phyloP scores from a whole-genome alignment of 2,888 invertebrate genomes.

The Agrochola lychnidis region DNA sequence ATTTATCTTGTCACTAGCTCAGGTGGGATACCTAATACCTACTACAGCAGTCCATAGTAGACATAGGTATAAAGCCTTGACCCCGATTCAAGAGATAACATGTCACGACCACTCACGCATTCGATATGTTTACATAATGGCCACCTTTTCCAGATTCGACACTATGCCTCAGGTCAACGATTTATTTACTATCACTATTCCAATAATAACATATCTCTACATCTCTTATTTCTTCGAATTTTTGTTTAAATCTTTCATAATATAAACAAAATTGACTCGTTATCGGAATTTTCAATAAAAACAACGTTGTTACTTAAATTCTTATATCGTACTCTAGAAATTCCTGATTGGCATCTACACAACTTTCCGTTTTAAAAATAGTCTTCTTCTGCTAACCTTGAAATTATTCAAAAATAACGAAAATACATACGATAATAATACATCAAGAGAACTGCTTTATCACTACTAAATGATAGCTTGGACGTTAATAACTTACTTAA shows the following conservation, averaged over 20 bases:
- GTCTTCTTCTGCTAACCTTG: neutral
- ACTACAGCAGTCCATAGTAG: slow-evolving; percentile 1
- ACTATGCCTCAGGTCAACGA: slow-evolving; percentile 43
- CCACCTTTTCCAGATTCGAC: slow-evolving; percentile 41
- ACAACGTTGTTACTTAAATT: neutral
- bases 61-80: slow-evolving; percentile 54
- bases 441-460: slow-evolving; percentile 10
- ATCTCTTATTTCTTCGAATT: neutral
- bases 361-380: neutral
- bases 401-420: slow-evolving; percentile 2
- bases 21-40: slow-evolving; percentile 34
- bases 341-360: neutral
- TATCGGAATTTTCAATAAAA: neutral
- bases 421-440: neutral
- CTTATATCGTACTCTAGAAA: neutral
- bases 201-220: neutral
- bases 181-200: slow-evolving; percentile 33
- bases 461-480: slow-evolving; percentile 19
- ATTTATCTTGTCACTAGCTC: slow-evolving; percentile 41
- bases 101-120: slow-evolving; percentile 58
- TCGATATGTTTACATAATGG: slow-evolving; percentile 61
- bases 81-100: slow-evolving; percentile 58
- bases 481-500: slow-evolving; percentile 20
- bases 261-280: neutral
- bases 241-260: neutral